Evolutionary conservation across 2,888 invertebrate species (phyloP), one percentile per base, ranked within the genome.

Genomic region (Toxonevra muliebris): DNA sequence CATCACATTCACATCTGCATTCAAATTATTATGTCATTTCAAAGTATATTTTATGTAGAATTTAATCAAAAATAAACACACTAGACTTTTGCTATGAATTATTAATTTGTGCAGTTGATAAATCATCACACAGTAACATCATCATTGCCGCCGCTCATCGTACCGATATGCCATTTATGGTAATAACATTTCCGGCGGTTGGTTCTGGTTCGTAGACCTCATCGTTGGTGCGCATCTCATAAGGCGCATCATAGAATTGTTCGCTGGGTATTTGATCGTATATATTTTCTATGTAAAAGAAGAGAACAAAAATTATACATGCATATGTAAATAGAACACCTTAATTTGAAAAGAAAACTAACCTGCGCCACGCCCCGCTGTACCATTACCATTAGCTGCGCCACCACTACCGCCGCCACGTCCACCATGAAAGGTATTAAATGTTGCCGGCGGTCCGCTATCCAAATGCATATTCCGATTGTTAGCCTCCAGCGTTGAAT

Each of bases 101-200:
- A 2, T 30, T 7, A 30, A 30, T 30, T 30, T 30, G 30, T 30
- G 30, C 30, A 30, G 30, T 30, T 30, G 30, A 30, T 30, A 30
- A 30, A 30, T 30, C 30, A 30, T 30, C 30, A 30, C 48, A 42
- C 54, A 17, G 11, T 53, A 30, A 62, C 13, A 58, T 61, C 57
- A 20, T 55, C 20, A n/a, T 15, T n/a, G 50, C 48, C 52, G 63
- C 63, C 66, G 70, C 66, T 77, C 79, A 94, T 87, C 93, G 91
- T 61, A 95, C 93, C 50, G 94, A 91, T 58, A 95, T 94, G 10
- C 95, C 95, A 80, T 95, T 95, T 77, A 95, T 95, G 55, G 95
- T 95, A 77, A 95, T 92, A 20, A 90, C 90, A 76, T 84, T 86
- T 52, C 77, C 79, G 67, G 79, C 74, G 59, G 81, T 77, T 2